phyloP scores from a whole-genome alignment of 2,888 invertebrate genomes.

The Athalia cordata region DNA sequence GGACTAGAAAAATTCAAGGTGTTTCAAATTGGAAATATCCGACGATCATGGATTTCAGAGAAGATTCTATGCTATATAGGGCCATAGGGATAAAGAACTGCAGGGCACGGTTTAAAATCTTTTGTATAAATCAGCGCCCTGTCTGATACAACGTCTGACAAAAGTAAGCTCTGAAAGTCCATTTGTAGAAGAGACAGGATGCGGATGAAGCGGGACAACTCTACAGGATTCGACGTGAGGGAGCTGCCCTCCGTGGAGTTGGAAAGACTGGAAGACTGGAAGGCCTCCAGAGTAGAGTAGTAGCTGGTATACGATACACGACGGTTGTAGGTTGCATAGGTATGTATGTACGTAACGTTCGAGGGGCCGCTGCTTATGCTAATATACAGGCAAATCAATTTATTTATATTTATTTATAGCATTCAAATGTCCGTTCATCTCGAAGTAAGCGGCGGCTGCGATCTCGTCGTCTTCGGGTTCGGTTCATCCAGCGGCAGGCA shows the following conservation, averaged over 20 bases:
- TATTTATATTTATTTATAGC: slow-evolving; percentile 69
- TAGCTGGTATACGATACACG: too few species aligned
- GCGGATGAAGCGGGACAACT: neutral
- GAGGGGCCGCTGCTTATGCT: slow-evolving; percentile 61
- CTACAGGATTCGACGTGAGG: neutral
- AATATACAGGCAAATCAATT: slow-evolving; percentile 66
- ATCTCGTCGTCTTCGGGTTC: slow-evolving; percentile 50
- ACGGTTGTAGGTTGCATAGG: too few species aligned
- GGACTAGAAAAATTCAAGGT: slow-evolving; percentile 20
- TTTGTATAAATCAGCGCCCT: slow-evolving; percentile 63
- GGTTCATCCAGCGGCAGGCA: slow-evolving; percentile 62
- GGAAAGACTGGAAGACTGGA: too few species aligned
- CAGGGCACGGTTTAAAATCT: too few species aligned
- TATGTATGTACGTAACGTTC: too few species aligned
- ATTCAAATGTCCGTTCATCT: slow-evolving; percentile 63
- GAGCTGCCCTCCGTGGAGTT: slow-evolving; percentile 36
- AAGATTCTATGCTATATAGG: slow-evolving; percentile 51
- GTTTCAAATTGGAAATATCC: slow-evolving; percentile 13
- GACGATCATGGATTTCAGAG: slow-evolving; percentile 3
- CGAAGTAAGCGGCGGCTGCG: slow-evolving; percentile 21
- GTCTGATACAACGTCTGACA: slow-evolving; percentile 36
- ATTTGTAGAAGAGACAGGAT: slow-evolving; percentile 13
- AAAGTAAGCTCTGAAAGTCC: neutral
- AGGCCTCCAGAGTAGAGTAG: too few species aligned
- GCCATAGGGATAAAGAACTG: too few species aligned